These are phyloP conservation scores for Ochropleura leucogaster DNA, from an alignment of 2,888 invertebrate genomes.

Conservation along the genomic window DNA sequence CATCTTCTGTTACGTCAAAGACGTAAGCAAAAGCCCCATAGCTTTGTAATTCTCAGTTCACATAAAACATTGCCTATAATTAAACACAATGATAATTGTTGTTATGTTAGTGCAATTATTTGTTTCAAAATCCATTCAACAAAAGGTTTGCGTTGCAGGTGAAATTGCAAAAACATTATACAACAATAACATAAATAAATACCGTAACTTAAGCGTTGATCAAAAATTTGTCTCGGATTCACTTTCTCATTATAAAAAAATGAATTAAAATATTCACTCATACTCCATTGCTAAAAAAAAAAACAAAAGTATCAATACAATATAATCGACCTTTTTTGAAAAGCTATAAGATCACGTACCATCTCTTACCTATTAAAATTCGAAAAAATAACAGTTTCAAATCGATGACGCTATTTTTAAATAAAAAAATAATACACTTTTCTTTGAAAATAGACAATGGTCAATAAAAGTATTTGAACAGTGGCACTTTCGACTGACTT, in stretches of 20 bases:
- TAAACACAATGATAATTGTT: slow-evolving; percentile 45
- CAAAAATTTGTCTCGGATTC: slow-evolving; percentile 44
- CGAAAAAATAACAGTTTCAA: slow-evolving; percentile 2
- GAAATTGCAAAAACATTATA: slow-evolving; percentile 39
- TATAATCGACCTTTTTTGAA: background rate
- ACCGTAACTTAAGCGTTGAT: slow-evolving; percentile 39
- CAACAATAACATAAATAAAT: slow-evolving; percentile 37
- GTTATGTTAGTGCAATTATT: slow-evolving; percentile 36
- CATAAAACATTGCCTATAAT: slow-evolving; percentile 45
- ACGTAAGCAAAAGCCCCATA: slow-evolving; percentile 47
- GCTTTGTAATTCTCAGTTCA: slow-evolving; percentile 42
- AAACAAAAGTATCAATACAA: background rate
- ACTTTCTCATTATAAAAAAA: slow-evolving; percentile 3
- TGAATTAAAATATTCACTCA: slow-evolving; percentile 1
- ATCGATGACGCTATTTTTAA: slow-evolving; percentile 22
- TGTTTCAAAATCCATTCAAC: slow-evolving; percentile 30
- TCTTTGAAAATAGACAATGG: slow-evolving; percentile 56
- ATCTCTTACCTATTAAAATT: background rate
- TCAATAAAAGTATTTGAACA: slow-evolving; percentile 67
- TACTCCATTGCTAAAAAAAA: slow-evolving; percentile 13
- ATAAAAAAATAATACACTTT: slow-evolving; percentile 46
- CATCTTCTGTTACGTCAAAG: slow-evolving; percentile 63
- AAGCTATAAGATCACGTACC: background rate
- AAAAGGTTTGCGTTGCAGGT: slow-evolving; percentile 18
- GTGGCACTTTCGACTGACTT: slow-evolving; percentile 83